Conservation (phyloP, 2,113 vertebrate genomes). For the Anhinga rufa region DNA sequence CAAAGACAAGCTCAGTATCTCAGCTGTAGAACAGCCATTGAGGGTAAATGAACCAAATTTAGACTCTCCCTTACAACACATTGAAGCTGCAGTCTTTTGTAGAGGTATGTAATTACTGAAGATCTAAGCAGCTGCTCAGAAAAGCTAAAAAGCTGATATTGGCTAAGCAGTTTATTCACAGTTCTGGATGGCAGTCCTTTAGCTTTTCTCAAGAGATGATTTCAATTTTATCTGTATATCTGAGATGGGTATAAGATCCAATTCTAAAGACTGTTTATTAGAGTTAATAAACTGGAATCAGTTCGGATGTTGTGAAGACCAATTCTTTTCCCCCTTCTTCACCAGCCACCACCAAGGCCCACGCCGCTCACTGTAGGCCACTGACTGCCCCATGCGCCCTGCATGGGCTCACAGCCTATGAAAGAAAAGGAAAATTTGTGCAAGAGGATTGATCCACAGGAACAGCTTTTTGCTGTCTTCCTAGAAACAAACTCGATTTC, state of each 20-base stretch:
- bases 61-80: neutral
- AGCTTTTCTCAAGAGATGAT: conserved; percentile 25
- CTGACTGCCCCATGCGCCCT: fast-evolving
- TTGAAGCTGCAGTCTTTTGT: neutral
- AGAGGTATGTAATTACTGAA: conserved; percentile 37
- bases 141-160: neutral
- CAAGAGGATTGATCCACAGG: neutral
- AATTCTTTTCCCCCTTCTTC: neutral
- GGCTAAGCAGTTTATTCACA: conserved; percentile 4
- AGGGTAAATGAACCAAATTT: neutral
- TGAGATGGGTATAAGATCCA: neutral
- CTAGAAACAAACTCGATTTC: neutral
- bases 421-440: neutral
- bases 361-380: neutral
- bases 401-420: fast-evolving
- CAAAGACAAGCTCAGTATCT: neutral
- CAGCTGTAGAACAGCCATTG: neutral
- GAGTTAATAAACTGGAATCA: neutral
- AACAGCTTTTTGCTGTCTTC: neutral
- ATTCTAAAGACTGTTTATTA: neutral
- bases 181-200: neutral
- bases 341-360: neutral
- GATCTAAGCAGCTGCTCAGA: conserved; percentile 21
- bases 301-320: neutral
- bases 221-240: neutral